phyloP scores from a whole-genome alignment of 2,888 invertebrate genomes.

The Lobophora halterata region DNA sequence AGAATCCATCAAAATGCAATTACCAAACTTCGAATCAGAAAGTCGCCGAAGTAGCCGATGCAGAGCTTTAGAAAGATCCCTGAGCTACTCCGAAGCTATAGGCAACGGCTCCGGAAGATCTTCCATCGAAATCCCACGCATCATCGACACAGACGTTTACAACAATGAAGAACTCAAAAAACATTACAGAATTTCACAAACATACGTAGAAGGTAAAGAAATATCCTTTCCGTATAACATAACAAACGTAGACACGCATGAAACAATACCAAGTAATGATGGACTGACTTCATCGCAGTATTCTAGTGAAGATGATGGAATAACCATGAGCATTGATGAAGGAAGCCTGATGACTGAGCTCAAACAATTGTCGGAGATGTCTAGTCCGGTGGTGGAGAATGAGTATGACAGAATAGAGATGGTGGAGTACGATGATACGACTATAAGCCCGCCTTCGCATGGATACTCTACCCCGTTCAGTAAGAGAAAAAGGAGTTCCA shows the following conservation, averaged over 20 bases:
- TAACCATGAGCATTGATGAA: conserved; percentile 67
- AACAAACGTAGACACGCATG: conserved; percentile 44
- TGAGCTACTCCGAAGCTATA: conserved; percentile 72
- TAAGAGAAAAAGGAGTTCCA: conserved; percentile 49
- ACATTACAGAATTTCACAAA: conserved; percentile 69
- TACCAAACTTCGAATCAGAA: conserved; percentile 40
- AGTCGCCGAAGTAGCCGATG: conserved; percentile 55
- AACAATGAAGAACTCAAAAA: conserved; percentile 69
- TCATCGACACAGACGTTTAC: conserved; percentile 65
- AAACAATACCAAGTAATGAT: conserved; percentile 34
- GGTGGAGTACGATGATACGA: conserved; percentile 46
- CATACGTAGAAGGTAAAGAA: conserved; percentile 71
- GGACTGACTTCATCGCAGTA: conserved; percentile 48
- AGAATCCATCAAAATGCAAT: conserved; percentile 28
- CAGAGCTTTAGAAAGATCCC: conserved; percentile 62
- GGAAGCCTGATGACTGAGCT: conserved; percentile 49
- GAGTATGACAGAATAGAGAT: conserved; percentile 62
- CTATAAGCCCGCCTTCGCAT: conserved; percentile 39
- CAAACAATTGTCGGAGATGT: conserved; percentile 51
- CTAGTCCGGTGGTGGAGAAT: conserved; percentile 53
- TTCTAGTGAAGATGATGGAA: conserved; percentile 66
- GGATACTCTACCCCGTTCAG: conserved; percentile 60
- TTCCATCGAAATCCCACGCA: conserved; percentile 67
- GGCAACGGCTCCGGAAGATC: conserved; percentile 59
- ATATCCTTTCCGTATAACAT: conserved; percentile 50